Evolutionary conservation across 2,888 invertebrate genomes (phyloP).

Genomic region (Drosophila monieri): DNA sequence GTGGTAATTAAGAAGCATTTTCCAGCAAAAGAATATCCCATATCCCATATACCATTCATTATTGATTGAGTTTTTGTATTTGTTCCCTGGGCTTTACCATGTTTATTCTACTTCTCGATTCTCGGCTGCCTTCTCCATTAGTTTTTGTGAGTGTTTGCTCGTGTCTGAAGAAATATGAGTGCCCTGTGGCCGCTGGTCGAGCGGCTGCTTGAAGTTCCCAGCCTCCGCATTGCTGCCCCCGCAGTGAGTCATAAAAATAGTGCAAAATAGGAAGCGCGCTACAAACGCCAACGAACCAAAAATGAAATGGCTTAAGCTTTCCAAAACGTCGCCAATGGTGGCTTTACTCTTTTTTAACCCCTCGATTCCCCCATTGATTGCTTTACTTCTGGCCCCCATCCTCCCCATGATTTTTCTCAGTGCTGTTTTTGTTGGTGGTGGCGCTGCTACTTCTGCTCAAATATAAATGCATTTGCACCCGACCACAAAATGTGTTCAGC

Average conservation of each 20-base stretch:
- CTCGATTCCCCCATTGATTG: constrained; percentile 12
- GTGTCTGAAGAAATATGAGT: constrained; percentile 72
- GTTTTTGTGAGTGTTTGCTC: constrained; percentile 65
- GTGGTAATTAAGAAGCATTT: constrained; percentile 20
- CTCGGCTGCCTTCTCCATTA: constrained; percentile 58
- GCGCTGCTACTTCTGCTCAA: constrained; percentile 60
- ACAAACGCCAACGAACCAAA: constrained; percentile 73
- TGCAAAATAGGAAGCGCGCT: constrained; percentile 68
- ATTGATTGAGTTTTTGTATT: constrained; percentile 41
- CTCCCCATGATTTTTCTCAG: constrained; percentile 20
- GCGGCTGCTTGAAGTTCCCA: constrained; percentile 33
- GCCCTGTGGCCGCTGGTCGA: constrained; percentile 51
- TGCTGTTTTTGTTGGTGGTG: constrained; percentile 38
- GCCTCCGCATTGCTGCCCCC: constrained; percentile 28
- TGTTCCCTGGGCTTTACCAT: constrained; percentile 30
- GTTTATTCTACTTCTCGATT: constrained; percentile 52
- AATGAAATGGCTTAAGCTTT: constrained; percentile 79
- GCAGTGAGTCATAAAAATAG: constrained; percentile 52
- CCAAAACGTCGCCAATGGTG: constrained; percentile 55
- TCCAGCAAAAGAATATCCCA: background rate
- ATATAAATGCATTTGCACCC: constrained; percentile 78
- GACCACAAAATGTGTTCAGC: constrained; percentile 82
- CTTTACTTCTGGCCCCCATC: background rate
- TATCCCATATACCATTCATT: constrained; percentile 10
- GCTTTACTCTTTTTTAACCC: constrained; percentile 15